These are phyloP conservation scores for Tamias sibiricus DNA, from an alignment of 2,113 vertebrate species.

Conservation along the genomic window DNA sequence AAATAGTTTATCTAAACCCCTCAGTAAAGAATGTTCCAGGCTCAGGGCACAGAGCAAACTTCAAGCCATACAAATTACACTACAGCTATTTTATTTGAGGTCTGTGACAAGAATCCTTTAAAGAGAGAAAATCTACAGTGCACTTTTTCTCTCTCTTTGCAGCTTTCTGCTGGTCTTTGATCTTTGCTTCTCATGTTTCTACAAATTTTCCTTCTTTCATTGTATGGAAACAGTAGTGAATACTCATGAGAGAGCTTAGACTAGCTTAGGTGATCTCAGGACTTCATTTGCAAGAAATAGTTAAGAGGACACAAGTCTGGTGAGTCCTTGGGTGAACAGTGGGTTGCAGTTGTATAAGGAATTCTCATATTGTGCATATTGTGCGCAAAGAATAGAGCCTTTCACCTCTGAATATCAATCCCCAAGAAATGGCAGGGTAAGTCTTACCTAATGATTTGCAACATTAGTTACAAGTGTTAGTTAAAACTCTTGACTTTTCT, in stretches of 20 bases:
- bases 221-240: conserved; percentile 26
- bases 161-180: conserved; percentile 45
- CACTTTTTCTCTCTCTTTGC: not conserved
- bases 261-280: not conserved
- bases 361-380: not conserved
- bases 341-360: not conserved
- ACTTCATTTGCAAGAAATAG: conserved; percentile 28
- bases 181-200: conserved; percentile 65
- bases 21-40: not conserved
- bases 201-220: conserved; percentile 53
- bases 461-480: too few relatives aligned
- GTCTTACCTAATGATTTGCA: not conserved
- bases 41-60: not conserved
- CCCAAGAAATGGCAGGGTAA: not conserved
- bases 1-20: not conserved
- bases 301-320: not conserved
- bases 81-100: not conserved
- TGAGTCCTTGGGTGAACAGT: not conserved
- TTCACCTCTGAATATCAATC: not conserved
- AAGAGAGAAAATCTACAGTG: conserved; percentile 18
- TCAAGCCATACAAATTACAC: not conserved
- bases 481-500: not conserved
- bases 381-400: not conserved
- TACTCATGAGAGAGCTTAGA: conserved; percentile 44
- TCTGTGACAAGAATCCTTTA: conserved; percentile 61